Evolutionary conservation across 30 jellyfish, hydroid and myxozoan genomes (phyloP), one percentile per base, ranked within the genome.

Genomic region (Chrysaora quinquecirrha): DNA sequence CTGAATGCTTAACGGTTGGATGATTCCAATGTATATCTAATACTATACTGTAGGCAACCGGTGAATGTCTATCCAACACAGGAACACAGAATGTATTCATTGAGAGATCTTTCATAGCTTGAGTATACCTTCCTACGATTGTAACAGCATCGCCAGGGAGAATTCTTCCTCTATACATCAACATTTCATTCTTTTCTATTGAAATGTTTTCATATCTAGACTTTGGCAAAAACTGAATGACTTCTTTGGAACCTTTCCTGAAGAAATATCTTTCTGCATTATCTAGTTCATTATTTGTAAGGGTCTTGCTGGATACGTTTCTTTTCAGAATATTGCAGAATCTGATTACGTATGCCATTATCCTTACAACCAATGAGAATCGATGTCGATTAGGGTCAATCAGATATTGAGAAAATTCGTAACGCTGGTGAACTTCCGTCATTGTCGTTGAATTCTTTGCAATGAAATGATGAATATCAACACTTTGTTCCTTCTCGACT

Each of bases 211-310:
- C 27, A 30, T 73, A 73, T 75, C 28, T 73, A 20, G 74, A 73
- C 1, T 24, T 1, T 31, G 48, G 34, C 32, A 38, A 38, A 38
- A 38, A 38, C 54, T 38, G 54, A 38, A 38, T 38, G 54, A 73
- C 76, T 50, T 73, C 76, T 1, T 22, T 11, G 2, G 76, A 22
- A 24, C 79, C 83, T 38, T 71, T 71, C 46, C 76, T 30, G 75
- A 21, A 71, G 83, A 30, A 71, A 30, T 18, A 71, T 14, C 12
- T 32, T 29, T 71, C 30, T 16, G 83, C 7, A 71, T 30, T 32
- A 25, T 71, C 31, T 21, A 73, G 48, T 3, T 73, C 85, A 20
- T 43, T 30, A 1, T 4, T 48, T 24, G 78, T 21, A 11, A 38
- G 85, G 46, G 9, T 20, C 27, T 50, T 34, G 1, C 27, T 35